phyloP scores from a whole-genome alignment of 1,140 invertebrate species.

The Cydia strobilella region DNA sequence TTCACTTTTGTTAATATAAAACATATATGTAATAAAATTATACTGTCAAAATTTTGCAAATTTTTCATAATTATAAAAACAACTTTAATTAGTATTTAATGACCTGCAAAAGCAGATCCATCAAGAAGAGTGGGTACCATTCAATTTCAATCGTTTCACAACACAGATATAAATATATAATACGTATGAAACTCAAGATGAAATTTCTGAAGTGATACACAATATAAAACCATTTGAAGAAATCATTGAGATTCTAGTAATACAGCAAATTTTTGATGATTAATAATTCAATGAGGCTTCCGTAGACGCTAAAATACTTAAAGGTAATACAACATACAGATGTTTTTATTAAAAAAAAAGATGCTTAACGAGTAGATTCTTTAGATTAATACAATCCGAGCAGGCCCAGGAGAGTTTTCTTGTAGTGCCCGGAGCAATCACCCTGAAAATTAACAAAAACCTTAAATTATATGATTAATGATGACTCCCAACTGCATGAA shows the following conservation, averaged over 20 bases:
- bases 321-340: neutral
- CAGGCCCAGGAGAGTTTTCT: slow-evolving; percentile 87
- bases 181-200: neutral
- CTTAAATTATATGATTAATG: slow-evolving; percentile 14
- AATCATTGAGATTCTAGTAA: slow-evolving; percentile 5
- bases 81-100: neutral
- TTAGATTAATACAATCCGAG: slow-evolving; percentile 79
- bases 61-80: no score
- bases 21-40: no score
- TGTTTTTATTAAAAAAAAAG: neutral
- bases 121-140: neutral
- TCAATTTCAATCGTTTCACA: neutral
- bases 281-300: neutral
- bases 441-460: slow-evolving; percentile 79
- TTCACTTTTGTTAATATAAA: neutral
- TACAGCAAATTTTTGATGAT: neutral
- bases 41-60: no score
- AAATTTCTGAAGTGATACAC: neutral
- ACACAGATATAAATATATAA: neutral
- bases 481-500: no score
- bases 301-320: neutral
- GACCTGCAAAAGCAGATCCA: neutral
- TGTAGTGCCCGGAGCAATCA: slow-evolving; percentile 91
- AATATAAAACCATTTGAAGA: neutral
- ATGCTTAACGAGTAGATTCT: neutral